Conservation (phyloP, 2,888 invertebrate species). For the Pterostichus madidus region DNA sequence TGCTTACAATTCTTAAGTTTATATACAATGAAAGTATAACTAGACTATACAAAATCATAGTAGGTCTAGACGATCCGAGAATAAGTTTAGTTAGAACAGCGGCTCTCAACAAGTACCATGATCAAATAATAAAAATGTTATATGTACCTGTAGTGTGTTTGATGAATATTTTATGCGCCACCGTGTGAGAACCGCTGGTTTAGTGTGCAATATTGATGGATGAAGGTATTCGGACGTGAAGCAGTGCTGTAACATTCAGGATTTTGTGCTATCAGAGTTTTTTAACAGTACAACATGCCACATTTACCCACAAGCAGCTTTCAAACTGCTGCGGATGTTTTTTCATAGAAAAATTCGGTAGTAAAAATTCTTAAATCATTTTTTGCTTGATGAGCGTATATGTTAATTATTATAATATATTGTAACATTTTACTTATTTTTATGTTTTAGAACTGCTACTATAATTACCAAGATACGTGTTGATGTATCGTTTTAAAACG, state of each 20-base stretch:
- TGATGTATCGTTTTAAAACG: not conserved
- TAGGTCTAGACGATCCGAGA: not conserved
- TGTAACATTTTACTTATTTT: slow-evolving; percentile 9
- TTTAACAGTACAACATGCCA: not conserved
- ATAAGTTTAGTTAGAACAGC: not conserved
- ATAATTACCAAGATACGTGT: slow-evolving; percentile 40
- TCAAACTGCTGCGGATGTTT: not conserved
- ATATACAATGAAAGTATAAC: slow-evolving; percentile 21
- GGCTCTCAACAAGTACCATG: too few species aligned
- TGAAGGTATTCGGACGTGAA: too few species aligned
- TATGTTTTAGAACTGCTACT: slow-evolving; percentile 47
- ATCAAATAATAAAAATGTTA: too few species aligned
- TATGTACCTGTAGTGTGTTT: too few species aligned
- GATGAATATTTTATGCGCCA: too few species aligned
- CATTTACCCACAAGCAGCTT: slow-evolving; percentile 7
- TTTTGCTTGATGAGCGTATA: slow-evolving; percentile 61
- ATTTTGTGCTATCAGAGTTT: not conserved
- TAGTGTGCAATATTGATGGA: too few species aligned
- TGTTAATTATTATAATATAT: slow-evolving; percentile 35
- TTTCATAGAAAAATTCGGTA: slow-evolving; percentile 65
- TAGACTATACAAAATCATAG: slow-evolving; percentile 40
- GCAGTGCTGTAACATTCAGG: too few species aligned
- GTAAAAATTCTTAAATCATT: slow-evolving; percentile 61
- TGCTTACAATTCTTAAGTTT: not conserved
- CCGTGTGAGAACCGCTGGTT: too few species aligned